Conservation (phyloP, 2,113 vertebrate species). For the Microtus pennsylvanicus region DNA sequence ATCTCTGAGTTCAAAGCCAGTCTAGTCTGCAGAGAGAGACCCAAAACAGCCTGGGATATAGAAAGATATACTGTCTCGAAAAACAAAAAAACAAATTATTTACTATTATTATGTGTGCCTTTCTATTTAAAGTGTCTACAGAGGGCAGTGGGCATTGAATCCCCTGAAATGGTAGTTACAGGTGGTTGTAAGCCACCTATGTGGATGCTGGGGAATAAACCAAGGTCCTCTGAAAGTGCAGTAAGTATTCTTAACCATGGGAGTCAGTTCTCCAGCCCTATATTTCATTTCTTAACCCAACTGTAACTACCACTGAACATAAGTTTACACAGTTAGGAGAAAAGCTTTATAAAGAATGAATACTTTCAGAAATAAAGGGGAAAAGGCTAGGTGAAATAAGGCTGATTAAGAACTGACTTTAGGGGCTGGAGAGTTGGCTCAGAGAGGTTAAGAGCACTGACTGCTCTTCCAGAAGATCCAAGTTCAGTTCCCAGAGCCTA, state of each 20-base stretch:
- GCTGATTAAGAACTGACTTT: neutral
- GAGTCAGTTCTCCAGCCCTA: neutral
- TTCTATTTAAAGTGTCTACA: neutral
- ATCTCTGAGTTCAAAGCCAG: neutral
- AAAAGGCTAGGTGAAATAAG: neutral
- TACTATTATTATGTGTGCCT: neutral
- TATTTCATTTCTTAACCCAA: constrained; percentile 10
- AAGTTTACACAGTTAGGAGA: neutral
- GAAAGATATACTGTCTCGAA: neutral
- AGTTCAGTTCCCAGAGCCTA: neutral
- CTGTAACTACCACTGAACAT: neutral
- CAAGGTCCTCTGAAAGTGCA: neutral
- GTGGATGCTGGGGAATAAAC: neutral
- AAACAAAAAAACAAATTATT: neutral
- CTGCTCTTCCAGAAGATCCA: neutral
- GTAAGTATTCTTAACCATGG: neutral
- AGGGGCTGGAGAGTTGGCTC: neutral
- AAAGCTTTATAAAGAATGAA: constrained; percentile 24
- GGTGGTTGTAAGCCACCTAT: neutral
- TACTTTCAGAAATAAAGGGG: neutral
- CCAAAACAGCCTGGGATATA: neutral
- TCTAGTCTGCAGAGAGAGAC: neutral
- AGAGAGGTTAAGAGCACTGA: neutral
- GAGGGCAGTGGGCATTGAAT: neutral
- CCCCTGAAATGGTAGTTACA: neutral